These are phyloP conservation scores for Andricus curvator DNA, from an alignment of 2,888 invertebrate genomes.

Conservation along the genomic window DNA sequence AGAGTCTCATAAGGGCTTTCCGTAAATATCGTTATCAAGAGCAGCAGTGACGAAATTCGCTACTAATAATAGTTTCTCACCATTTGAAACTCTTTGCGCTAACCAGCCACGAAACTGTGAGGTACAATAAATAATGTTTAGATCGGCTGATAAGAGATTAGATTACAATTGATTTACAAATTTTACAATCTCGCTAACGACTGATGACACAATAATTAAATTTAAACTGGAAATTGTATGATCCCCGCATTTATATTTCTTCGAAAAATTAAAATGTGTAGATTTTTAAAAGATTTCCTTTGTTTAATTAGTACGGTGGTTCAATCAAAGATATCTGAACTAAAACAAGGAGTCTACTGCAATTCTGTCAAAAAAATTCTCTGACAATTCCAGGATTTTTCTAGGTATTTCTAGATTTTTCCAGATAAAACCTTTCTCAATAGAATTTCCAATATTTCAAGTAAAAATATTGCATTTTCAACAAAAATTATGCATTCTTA, in stretches of 20 bases:
- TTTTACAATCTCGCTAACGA: neutral
- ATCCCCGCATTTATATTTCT: neutral
- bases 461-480: too few relatives aligned
- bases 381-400: too few relatives aligned
- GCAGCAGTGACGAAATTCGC: slow-evolving; percentile 36
- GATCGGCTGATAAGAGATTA: slow-evolving; percentile 13
- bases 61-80: slow-evolving; percentile 24
- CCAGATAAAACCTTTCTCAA: too few relatives aligned
- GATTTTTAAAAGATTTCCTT: too few relatives aligned
- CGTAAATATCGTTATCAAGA: slow-evolving; percentile 50
- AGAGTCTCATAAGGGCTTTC: slow-evolving; percentile 45
- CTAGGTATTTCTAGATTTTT: too few relatives aligned
- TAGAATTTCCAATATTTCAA: too few relatives aligned
- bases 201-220: neutral
- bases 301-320: too few relatives aligned
- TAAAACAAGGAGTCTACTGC: too few relatives aligned
- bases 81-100: neutral
- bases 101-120: slow-evolving; percentile 3
- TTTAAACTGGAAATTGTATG: neutral
- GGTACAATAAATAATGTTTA: slow-evolving; percentile 31
- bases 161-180: slow-evolving; percentile 8
- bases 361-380: too few relatives aligned
- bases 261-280: too few relatives aligned
- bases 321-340: too few relatives aligned
- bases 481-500: too few relatives aligned